Evolutionary conservation across 2,888 invertebrate genomes (phyloP).

Genomic region (Andrena trimmerana): DNA sequence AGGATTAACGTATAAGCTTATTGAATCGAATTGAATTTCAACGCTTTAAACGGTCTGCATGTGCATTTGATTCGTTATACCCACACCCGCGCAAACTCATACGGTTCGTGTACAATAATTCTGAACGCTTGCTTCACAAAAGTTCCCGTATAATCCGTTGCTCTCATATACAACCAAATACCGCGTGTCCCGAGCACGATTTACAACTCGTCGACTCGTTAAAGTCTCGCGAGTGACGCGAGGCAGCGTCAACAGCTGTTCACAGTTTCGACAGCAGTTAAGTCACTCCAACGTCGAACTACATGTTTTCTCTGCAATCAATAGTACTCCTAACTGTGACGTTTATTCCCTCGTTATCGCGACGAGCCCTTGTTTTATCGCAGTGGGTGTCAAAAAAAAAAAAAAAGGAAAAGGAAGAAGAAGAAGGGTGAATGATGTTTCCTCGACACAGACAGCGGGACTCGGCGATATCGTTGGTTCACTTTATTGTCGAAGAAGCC

Average conservation of each 20-base stretch:
- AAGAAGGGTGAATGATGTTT: neutral
- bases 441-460: neutral
- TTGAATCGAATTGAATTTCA: too few species aligned
- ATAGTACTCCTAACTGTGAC: neutral
- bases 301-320: neutral
- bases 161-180: neutral
- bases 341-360: slow-evolving; percentile 6
- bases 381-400: neutral
- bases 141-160: neutral
- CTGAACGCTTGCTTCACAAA: neutral
- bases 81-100: neutral
- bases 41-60: too few species aligned
- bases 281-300: neutral
- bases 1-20: too few species aligned
- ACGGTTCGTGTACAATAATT: neutral
- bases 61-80: neutral
- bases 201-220: slow-evolving; percentile 13
- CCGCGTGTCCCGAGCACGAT: neutral
- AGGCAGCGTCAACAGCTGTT: slow-evolving; percentile 5
- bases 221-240: slow-evolving; percentile 4
- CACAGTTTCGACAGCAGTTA: slow-evolving; percentile 13
- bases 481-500: neutral
- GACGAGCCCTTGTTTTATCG: neutral
- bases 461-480: neutral
- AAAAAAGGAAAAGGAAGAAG: too few species aligned